Evolutionary conservation across 2,113 vertebrate species (phyloP), one percentile per base, ranked within the genome.

Genomic region (Alosa alosa): DNA sequence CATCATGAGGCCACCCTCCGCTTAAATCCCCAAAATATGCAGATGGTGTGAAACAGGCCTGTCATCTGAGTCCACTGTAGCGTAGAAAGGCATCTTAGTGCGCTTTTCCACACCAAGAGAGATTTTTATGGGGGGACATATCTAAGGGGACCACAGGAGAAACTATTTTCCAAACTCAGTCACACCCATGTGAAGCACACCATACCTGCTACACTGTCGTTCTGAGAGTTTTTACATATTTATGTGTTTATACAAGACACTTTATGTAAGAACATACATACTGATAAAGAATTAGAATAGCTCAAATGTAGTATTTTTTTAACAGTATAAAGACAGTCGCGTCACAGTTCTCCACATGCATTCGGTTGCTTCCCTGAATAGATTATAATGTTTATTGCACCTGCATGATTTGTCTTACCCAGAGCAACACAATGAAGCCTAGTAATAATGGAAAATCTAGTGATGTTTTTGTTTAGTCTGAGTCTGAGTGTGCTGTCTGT

Each of bases 31-130:
- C 75, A 41, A 41, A 82, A 90, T 86, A 85, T 84, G 39, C 75
- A 90, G 82, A 87, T 52, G 81, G 49, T 4, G 83, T 89, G 82
- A 89, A 91, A 91, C 84, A 84, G 84, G 41, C 87, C 78, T 15
- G 11, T 83, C 88, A 87, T 88, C 86, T 52, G 88, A 86, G 36
- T 44, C 46, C 45, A 57, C 20, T 55, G 20, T 81, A 85, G 64
- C 9, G 18, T 46, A 72, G 82, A 10, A 2, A 2, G 6, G 36
- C 86, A 55, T 81, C 47, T 52, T 83, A 55, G 20, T 41, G 64
- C 82, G 55, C 68, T 82, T 20, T 52, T 17, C 55, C 57, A 82
- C 64, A 52, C 83, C 18, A 44, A 83, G 8, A 60, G 45, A 45
- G 45, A 49, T 46, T 50, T 49, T 17, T 60, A 6, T 60, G 55